Base-by-base conservation (phyloP, 2,113 vertebrate species). In the Nibea coibor region DNA sequence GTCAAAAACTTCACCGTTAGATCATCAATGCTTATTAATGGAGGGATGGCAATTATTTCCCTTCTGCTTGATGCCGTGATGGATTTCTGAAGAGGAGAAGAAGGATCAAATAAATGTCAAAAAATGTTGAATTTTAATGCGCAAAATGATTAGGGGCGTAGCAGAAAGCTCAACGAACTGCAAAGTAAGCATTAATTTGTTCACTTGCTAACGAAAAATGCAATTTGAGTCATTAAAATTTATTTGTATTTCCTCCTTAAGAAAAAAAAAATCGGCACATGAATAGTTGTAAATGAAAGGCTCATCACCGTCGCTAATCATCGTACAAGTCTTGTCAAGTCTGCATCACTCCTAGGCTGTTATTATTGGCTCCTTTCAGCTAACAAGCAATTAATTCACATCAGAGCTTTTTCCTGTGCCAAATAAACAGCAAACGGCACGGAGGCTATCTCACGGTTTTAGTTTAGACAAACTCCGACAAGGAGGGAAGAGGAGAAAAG, bases 301-400 rank as follows among this genome's bases (percentile, higher is more conserved):
- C 72, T 78, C 75, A 80, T 88, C 74, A 70, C 62, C 35, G 31
- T 71, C 39, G 43, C 81, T 88, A 83, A 92, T 91, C 80, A 90
- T 64, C 64, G 83, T 16, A 82, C 81, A 63, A 73, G 75, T 85
- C 84, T 64, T 87, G 87, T 90, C 85, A 89, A 84, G 88, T 76
- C 88, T 42, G 70, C 73, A 85, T 89, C 80, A 88, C 76, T 76
- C 65, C 80, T 48, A 77, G 80, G 69, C 73, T 80, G 56, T 83
- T 88, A 89, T 90, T 85, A 90, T 83, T 84, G 87, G 84, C 78
- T 86, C 53, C 57, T 88, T 67, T 79, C 76, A 45, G 81, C 79
- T 92, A 94, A 90, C 87, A 88, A 93, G 86, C 91, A 90, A 92
- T 93, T 92, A 88, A 91, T 90, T 91, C 75, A 87, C 79, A 86